A percentile compares a stretch with the other conserved stretches of the same genome.
Evolutionary conservation across 2,797 vertebrate species (phyloP).

Genomic region (Lindbergichthys nudifrons): DNA sequence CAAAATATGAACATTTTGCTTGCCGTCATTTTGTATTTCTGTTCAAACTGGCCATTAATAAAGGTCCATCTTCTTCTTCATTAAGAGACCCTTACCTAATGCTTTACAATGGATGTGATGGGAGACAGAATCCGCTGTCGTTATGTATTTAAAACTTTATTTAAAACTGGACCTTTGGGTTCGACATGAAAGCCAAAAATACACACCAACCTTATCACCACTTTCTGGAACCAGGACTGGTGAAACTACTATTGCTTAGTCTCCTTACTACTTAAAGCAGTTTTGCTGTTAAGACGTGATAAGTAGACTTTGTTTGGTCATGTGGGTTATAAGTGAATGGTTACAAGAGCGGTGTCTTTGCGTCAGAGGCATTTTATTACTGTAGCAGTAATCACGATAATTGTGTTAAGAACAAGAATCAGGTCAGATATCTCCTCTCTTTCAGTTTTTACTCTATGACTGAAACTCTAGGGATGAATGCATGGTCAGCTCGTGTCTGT

Average conservation of each 20-base stretch:
- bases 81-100: neutral
- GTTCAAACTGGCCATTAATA: neutral
- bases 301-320: slow-evolving; percentile 55
- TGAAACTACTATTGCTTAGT: slow-evolving; percentile 34
- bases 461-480: neutral
- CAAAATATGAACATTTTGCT: neutral
- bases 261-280: slow-evolving; percentile 26
- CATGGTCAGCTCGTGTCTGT: neutral
- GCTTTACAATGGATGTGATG: neutral
- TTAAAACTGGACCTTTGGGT: slow-evolving; percentile 23
- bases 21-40: neutral
- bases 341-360: slow-evolving; percentile 22
- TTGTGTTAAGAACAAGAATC: slow-evolving; percentile 4
- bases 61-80: neutral
- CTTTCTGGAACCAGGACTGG: neutral
- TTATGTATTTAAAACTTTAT: neutral
- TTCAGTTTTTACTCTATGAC: neutral
- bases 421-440: neutral
- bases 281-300: slow-evolving; percentile 61
- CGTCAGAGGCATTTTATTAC: neutral
- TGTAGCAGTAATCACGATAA: neutral
- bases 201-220: slow-evolving; percentile 33
- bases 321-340: slow-evolving; percentile 39
- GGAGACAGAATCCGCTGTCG: neutral
- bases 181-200: slow-evolving; percentile 45